A percentile compares a stretch with the other conserved stretches of the same genome.
Conservation (phyloP, 2,888 invertebrate genomes). For the Thera obeliscata region DNA sequence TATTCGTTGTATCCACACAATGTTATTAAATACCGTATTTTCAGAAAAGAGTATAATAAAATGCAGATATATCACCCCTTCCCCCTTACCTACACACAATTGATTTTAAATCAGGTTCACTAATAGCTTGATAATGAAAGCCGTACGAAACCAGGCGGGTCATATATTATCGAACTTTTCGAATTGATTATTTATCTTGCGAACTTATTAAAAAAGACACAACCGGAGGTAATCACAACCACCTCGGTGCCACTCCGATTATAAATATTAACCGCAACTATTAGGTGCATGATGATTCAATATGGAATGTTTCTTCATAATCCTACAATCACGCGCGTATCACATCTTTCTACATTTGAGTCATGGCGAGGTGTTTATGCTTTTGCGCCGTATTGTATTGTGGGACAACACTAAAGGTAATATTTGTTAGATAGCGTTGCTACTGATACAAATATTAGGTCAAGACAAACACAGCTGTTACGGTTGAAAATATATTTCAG, state of each 20-base stretch:
- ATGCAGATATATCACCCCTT: neutral
- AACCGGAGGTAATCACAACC: constrained; percentile 3
- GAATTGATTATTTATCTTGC: neutral
- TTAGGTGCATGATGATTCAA: constrained; percentile 6
- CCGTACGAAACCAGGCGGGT: too few species aligned
- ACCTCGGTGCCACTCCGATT: neutral
- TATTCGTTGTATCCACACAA: constrained; percentile 46
- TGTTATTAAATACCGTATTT: constrained; percentile 8
- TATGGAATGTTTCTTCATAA: neutral
- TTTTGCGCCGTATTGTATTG: neutral
- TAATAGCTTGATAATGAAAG: neutral
- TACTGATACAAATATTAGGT: neutral
- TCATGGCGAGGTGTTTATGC: constrained; percentile 1
- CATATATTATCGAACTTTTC: neutral
- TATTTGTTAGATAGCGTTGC: neutral
- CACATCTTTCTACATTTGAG: constrained; percentile 12
- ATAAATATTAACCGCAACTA: neutral
- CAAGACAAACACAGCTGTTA: too few species aligned
- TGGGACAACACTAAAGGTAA: neutral
- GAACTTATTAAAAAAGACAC: neutral
- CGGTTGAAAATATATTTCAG: too few species aligned
- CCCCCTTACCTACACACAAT: neutral
- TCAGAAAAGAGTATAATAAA: constrained; percentile 3
- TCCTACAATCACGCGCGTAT: constrained; percentile 7
- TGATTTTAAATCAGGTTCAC: neutral